phyloP scores from a whole-genome alignment of 2,888 invertebrate species.

The Graphium colonna region DNA sequence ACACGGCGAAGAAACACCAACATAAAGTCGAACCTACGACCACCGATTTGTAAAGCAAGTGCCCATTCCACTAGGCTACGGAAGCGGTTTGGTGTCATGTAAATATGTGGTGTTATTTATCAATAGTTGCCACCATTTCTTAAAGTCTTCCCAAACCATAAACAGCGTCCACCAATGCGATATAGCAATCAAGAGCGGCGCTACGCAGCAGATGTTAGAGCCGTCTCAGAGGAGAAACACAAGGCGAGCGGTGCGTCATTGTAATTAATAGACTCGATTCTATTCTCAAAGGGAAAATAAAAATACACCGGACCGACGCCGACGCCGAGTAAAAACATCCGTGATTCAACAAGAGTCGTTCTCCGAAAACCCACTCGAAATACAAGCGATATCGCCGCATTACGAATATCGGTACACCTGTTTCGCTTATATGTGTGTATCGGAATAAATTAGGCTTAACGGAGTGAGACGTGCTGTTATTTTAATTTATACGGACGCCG shows the following conservation, averaged over 20 bases:
- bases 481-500: constrained; percentile 8
- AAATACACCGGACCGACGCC: constrained; percentile 46
- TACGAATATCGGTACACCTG: constrained; percentile 21
- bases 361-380: constrained; percentile 55
- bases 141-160: no score
- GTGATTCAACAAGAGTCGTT: constrained; percentile 48
- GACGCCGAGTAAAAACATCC: constrained; percentile 32
- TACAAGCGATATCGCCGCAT: constrained; percentile 27
- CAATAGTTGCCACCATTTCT: no score
- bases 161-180: constrained; percentile 28
- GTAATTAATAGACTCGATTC: constrained; percentile 70
- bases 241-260: constrained; percentile 65
- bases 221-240: constrained; percentile 40
- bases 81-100: no score
- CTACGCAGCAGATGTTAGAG: constrained; percentile 52
- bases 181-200: constrained; percentile 30
- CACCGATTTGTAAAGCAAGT: no score
- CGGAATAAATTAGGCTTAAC: constrained; percentile 20
- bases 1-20: no score
- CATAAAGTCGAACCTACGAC: no score
- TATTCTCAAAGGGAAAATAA: constrained; percentile 73
- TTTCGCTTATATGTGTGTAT: constrained; percentile 5
- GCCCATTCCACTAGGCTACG: no score
- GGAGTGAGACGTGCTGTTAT: constrained; percentile 6
- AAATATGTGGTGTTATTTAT: no score